A percentile compares a stretch with the other conserved stretches of the same genome.
Conservation (phyloP, 2,113 vertebrate species). For the Phocoena sinus region DNA sequence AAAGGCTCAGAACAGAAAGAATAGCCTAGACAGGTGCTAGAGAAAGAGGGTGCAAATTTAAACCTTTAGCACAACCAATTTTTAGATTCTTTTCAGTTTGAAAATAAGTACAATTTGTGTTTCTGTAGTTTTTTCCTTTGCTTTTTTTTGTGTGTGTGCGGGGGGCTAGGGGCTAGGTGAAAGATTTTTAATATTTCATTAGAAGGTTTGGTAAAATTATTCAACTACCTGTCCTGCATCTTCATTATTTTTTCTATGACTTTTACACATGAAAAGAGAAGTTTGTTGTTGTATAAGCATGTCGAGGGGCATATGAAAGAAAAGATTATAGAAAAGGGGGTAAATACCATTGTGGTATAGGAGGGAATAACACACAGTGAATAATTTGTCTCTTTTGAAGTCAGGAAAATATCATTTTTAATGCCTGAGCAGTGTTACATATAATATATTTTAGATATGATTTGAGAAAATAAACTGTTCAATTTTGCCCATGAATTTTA, state of each 20-base stretch:
- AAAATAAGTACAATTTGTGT: neutral
- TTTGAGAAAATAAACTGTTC: neutral
- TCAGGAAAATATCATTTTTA: neutral
- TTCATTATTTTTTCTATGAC: neutral
- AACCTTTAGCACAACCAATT: neutral
- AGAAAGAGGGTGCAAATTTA: neutral
- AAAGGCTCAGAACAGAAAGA: neutral
- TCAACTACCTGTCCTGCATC: neutral
- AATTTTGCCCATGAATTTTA: neutral
- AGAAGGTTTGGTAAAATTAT: neutral
- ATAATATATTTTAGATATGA: neutral
- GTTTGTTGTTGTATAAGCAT: rapidly evolving
- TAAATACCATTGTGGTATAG: neutral
- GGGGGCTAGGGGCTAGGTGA: neutral
- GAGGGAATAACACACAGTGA: neutral
- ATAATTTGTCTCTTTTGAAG: neutral
- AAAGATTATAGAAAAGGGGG: neutral
- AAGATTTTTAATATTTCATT: neutral
- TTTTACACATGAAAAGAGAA: neutral
- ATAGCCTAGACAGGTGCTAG: neutral
- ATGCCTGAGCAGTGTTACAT: neutral
- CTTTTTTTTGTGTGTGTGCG: neutral
- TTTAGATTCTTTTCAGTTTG: neutral
- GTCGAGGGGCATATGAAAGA: neutral
- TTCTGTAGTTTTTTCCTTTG: neutral